phyloP scores from a whole-genome alignment of 2,113 vertebrate species.

The Notarius quadriscutis region DNA sequence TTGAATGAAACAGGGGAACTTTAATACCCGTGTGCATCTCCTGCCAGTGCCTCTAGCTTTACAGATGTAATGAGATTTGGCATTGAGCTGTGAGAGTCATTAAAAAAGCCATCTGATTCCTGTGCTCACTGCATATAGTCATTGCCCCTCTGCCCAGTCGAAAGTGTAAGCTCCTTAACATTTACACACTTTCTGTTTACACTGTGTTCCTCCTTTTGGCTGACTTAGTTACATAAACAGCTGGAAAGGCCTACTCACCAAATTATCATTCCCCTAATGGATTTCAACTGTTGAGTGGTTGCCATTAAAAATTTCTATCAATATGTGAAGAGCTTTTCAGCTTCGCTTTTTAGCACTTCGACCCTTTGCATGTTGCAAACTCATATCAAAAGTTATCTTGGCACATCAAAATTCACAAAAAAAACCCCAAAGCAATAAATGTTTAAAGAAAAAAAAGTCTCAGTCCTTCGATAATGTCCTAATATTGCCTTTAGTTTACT shows the following conservation, averaged over 20 bases:
- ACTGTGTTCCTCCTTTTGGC: background rate
- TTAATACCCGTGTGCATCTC: constrained; percentile 34
- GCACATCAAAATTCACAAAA: background rate
- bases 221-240: constrained; percentile 44
- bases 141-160: constrained; percentile 21
- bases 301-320: constrained; percentile 29
- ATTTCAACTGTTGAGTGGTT: constrained; percentile 28
- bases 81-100: constrained; percentile 41
- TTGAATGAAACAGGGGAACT: constrained; percentile 27
- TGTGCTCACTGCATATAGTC: constrained; percentile 4
- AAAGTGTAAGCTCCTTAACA: constrained; percentile 36
- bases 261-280: constrained; percentile 28
- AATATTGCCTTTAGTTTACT: background rate
- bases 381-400: background rate
- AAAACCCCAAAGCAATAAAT: no score
- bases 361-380: background rate
- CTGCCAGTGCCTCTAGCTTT: constrained; percentile 31
- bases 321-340: constrained; percentile 27
- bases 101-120: constrained; percentile 39
- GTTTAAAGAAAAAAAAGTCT: no score
- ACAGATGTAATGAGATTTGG: constrained; percentile 46
- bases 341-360: background rate
- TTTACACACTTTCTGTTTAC: constrained; percentile 30
- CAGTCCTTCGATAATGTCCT: background rate
- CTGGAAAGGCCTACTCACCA: constrained; percentile 20